A percentile compares a stretch with the other conserved stretches of the same genome.
Evolutionary conservation across 2,888 invertebrate species (phyloP).

Genomic region (Agonum fuliginosum): DNA sequence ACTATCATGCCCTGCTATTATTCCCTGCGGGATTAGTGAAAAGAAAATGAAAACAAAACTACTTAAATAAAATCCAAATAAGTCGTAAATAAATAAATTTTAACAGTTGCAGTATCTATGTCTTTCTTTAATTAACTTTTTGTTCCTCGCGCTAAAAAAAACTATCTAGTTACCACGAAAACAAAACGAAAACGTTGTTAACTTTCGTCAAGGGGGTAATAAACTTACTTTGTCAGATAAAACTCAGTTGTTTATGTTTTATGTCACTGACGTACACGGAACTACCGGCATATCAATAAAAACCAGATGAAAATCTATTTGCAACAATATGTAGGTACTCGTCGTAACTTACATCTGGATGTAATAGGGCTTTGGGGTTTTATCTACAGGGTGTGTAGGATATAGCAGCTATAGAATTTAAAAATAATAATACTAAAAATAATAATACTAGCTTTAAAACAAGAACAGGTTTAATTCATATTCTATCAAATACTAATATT

Average conservation of each 20-base stretch:
- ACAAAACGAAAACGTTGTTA: conserved; percentile 45
- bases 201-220: conserved; percentile 31
- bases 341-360: background rate
- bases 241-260: conserved; percentile 44
- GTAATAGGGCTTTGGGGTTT: no score
- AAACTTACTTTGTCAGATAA: conserved; percentile 54
- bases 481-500: no score
- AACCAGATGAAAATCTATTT: conserved; percentile 43
- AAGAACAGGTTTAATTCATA: no score
- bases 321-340: conserved; percentile 29
- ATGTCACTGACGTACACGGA: conserved; percentile 40
- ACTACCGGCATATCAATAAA: conserved; percentile 32
- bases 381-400: no score
- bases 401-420: no score
- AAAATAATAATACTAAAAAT: no score
- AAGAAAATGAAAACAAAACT: background rate
- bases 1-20: background rate
- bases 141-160: background rate
- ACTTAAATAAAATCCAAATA: conserved; percentile 1
- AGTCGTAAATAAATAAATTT: no score
- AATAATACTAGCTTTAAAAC: no score
- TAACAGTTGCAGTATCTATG: no score
- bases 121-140: background rate
- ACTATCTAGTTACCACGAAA: conserved; percentile 2
- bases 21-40: background rate